phyloP scores from a whole-genome alignment of 2,797 vertebrate genomes.

The Ctenopoma multispine region DNA sequence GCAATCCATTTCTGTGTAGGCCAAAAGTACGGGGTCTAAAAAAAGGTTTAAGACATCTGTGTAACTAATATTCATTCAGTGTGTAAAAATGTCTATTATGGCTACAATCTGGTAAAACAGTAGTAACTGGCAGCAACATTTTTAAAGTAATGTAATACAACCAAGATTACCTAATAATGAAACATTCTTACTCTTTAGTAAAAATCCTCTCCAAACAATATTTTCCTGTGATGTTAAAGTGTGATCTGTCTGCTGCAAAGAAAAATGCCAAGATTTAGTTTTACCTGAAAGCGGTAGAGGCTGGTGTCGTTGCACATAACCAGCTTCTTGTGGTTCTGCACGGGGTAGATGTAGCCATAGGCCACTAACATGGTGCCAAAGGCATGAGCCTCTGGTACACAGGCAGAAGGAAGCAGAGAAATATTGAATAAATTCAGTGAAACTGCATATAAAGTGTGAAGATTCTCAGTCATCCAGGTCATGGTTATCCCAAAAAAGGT shows the following conservation, averaged over 20 bases:
- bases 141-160: background rate
- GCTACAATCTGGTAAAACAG: background rate
- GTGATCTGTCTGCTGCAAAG: background rate
- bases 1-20: slow-evolving; percentile 90
- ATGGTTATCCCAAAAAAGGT: too few species aligned
- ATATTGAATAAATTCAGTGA: background rate
- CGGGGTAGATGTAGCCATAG: slow-evolving; percentile 94
- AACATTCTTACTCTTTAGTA: too few species aligned
- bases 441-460: too few species aligned
- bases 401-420: background rate
- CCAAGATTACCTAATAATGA: too few species aligned
- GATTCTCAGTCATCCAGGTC: too few species aligned
- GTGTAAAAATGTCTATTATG: background rate
- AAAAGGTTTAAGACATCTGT: background rate
- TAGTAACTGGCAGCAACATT: background rate
- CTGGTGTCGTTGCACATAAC: slow-evolving; percentile 85
- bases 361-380: slow-evolving; percentile 92
- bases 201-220: background rate
- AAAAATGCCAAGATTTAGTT: accelerated
- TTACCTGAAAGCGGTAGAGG: slow-evolving; percentile 95
- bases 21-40: slow-evolving; percentile 97
- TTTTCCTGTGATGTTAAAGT: too few species aligned
- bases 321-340: slow-evolving; percentile 94
- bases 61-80: background rate
- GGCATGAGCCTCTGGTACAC: slow-evolving; percentile 86